These are phyloP conservation scores for Elgaria multicarinata DNA, from an alignment of 2,113 vertebrate species.

Conservation along the genomic window DNA sequence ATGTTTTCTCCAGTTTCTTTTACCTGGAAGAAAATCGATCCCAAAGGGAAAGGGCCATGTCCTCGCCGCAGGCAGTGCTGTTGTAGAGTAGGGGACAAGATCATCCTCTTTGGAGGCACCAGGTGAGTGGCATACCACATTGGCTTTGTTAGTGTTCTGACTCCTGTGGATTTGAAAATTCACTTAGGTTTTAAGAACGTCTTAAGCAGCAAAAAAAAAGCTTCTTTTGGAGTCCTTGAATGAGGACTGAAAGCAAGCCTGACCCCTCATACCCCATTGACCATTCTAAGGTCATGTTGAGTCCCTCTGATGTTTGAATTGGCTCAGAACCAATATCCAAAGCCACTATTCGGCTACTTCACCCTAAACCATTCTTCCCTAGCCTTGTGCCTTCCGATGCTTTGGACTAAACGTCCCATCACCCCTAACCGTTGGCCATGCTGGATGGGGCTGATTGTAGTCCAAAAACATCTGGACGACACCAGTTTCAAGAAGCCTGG, in stretches of 20 bases:
- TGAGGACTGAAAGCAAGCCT: neutral
- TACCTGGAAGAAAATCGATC: slow-evolving; percentile 93
- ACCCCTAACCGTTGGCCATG: neutral
- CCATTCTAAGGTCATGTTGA: neutral
- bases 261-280: neutral
- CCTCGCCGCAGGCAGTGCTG: slow-evolving; percentile 95
- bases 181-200: neutral
- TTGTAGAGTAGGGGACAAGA: slow-evolving; percentile 96
- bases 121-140: slow-evolving; percentile 79
- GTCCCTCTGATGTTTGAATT: neutral
- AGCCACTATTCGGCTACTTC: neutral
- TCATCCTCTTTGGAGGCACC: slow-evolving; percentile 97
- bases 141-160: neutral
- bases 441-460: neutral
- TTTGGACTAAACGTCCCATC: neutral
- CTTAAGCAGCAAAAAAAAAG: neutral
- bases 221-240: neutral
- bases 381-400: neutral
- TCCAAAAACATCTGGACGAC: neutral
- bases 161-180: slow-evolving; percentile 19
- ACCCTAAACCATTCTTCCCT: neutral
- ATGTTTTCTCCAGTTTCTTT: slow-evolving; percentile 75
- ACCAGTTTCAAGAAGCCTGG: neutral
- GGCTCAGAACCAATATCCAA: neutral
- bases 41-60: slow-evolving; percentile 94